Evolutionary conservation across 2,888 invertebrate genomes (phyloP).

Genomic region (Lymantria dispar): DNA sequence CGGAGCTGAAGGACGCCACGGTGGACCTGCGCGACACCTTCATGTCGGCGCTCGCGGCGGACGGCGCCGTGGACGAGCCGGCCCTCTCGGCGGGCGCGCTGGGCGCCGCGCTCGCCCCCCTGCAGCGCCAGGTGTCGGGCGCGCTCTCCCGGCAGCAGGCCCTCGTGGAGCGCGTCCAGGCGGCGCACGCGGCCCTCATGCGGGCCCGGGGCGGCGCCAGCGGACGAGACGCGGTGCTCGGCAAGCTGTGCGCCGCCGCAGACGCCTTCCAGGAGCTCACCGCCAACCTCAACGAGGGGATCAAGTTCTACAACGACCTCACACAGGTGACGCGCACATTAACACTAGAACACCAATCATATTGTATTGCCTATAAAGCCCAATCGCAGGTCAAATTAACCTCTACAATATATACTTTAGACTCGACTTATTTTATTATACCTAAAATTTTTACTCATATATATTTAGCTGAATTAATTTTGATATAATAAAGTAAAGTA

Average conservation of each 20-base stretch:
- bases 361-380: no score
- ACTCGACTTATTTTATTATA: no score
- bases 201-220: conserved; percentile 79
- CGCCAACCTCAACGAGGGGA: conserved; percentile 96
- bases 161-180: conserved; percentile 86
- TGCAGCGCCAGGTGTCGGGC: conserved; percentile 80
- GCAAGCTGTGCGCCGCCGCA: conserved; percentile 93
- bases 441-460: no score
- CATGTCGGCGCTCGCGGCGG: conserved; percentile 86
- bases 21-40: conserved; percentile 82
- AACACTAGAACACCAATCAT: no score
- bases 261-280: conserved; percentile 96
- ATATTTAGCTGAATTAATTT: no score
- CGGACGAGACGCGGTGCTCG: conserved; percentile 89
- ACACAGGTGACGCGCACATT: conserved; percentile 86
- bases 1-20: conserved; percentile 85
- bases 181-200: conserved; percentile 5
- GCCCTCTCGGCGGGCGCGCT: conserved; percentile 94
- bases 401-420: no score
- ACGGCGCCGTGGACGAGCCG: conserved; percentile 91
- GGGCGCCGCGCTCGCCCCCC: conserved; percentile 81
- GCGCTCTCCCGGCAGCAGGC: conserved; percentile 50
- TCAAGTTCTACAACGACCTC: conserved; percentile 96
- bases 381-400: no score
- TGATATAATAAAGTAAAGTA: no score